A percentile compares a stretch with the other conserved stretches of the same genome.
Evolutionary conservation across 2,797 vertebrate genomes (phyloP).

Genomic region (Ammospiza maritima): DNA sequence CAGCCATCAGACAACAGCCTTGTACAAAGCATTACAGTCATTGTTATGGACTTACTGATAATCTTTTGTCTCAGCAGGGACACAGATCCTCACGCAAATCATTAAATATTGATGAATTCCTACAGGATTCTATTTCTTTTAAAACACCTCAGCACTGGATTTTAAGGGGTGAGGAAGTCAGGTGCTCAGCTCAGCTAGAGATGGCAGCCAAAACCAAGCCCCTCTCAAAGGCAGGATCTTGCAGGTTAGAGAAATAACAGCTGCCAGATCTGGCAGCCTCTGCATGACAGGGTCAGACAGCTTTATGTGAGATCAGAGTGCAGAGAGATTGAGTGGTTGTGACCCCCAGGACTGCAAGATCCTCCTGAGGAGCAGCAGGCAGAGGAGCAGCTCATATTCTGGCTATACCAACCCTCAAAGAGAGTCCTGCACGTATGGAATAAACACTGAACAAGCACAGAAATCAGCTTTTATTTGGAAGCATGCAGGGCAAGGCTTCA

Average conservation of each 20-base stretch:
- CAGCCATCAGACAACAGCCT: neutral
- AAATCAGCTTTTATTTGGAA: neutral
- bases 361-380: neutral
- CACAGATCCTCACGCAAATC: neutral
- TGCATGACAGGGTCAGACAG: neutral
- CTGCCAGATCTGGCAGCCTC: neutral
- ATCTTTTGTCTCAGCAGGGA: neutral
- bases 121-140: neutral
- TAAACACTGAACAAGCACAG: neutral
- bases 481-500: neutral
- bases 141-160: neutral
- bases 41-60: neutral
- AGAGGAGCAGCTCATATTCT: neutral
- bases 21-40: neutral
- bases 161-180: neutral
- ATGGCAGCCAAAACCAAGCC: neutral
- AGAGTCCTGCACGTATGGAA: neutral
- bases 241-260: neutral
- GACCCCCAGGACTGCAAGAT: neutral
- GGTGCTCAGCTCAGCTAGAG: neutral
- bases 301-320: neutral
- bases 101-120: neutral
- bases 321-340: neutral
- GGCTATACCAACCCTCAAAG: neutral
- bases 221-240: neutral